A percentile compares a stretch with the other conserved stretches of the same genome.
Evolutionary conservation across 2,888 invertebrate species (phyloP).

Genomic region (Ganaspis brasiliensis): DNA sequence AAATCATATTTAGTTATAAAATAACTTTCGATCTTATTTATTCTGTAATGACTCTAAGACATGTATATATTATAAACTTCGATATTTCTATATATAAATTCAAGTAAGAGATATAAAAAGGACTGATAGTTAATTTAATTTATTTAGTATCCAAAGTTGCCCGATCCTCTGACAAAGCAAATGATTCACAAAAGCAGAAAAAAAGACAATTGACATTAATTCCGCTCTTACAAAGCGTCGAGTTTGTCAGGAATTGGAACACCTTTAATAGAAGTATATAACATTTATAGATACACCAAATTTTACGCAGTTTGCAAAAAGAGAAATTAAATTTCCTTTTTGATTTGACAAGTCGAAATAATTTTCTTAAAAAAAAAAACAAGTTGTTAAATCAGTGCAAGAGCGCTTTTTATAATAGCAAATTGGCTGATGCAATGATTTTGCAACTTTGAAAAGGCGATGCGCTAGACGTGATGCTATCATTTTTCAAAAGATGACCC

Average conservation of each 20-base stretch:
- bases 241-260: too few species aligned
- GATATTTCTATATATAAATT: slow-evolving; percentile 40
- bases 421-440: slow-evolving; percentile 6
- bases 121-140: slow-evolving; percentile 8
- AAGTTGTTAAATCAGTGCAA: slow-evolving; percentile 21
- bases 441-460: slow-evolving; percentile 22
- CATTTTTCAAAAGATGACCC: slow-evolving; percentile 30
- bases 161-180: too few species aligned
- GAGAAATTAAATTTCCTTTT: slow-evolving; percentile 36
- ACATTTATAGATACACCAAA: slow-evolving; percentile 8
- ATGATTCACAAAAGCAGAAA: too few species aligned
- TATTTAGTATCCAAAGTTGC: neutral
- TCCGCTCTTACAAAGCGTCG: too few species aligned
- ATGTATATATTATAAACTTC: slow-evolving; percentile 9
- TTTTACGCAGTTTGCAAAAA: slow-evolving; percentile 24
- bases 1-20: too few species aligned
- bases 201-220: too few species aligned
- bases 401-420: neutral
- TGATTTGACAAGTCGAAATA: slow-evolving; percentile 26
- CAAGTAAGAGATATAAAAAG: slow-evolving; percentile 33
- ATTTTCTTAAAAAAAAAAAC: neutral
- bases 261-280: slow-evolving; percentile 21
- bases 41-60: slow-evolving; percentile 24
- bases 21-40: neutral
- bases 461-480: slow-evolving; percentile 42